Evolutionary conservation across 1,140 invertebrate species (phyloP), one percentile per base, ranked within the genome.

Genomic region (Platyscapa corneri): DNA sequence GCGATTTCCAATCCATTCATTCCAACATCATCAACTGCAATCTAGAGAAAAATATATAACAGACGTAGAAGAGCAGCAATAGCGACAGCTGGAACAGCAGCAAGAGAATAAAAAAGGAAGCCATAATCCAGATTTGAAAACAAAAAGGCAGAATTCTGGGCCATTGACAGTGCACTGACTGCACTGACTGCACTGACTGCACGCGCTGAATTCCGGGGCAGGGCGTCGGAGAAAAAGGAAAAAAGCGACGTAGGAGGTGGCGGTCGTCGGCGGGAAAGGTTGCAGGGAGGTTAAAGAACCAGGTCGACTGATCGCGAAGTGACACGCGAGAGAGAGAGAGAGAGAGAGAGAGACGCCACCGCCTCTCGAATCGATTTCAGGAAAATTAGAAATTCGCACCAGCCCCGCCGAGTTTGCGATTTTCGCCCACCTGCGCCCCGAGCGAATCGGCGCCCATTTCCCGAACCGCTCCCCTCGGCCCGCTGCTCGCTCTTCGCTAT

Each of bases 201-300:
- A 32, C n/a, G 64, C n/a, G 64, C 3, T 46, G n/a, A 30, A 75
- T 75, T 75, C 39, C 30, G 74, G 37, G 18, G 14, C 37, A 6
- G 23, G 46, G 18, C n/a, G n/a, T n/a, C 53, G 34, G 37, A 83
- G 46, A 30, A 83, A 42, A 83, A 83, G 53, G 39, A 53, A 23
- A 32, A 23, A 10, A 32, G 37, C 53, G 27, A 34, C 39, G 18
- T 27, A 74, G 46, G 46, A 72, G 65, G 32, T 70, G 42, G 39
- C 12, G 27, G 16, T 46, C 67, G 82, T 82, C 53, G 34, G 80
- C 85, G 65, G 60, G 72, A 39, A 75, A 85, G 37, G 60, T 84
- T 49, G 12, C 42, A 20, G 20, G 8, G n/a, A 78, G 82, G 82
- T 84, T 65, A 84, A 84, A 84, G 75, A 84, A 84, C 82, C 75